Evolutionary conservation across 1,140 invertebrate genomes (phyloP).

Genomic region (Oryctes rhinoceros): DNA sequence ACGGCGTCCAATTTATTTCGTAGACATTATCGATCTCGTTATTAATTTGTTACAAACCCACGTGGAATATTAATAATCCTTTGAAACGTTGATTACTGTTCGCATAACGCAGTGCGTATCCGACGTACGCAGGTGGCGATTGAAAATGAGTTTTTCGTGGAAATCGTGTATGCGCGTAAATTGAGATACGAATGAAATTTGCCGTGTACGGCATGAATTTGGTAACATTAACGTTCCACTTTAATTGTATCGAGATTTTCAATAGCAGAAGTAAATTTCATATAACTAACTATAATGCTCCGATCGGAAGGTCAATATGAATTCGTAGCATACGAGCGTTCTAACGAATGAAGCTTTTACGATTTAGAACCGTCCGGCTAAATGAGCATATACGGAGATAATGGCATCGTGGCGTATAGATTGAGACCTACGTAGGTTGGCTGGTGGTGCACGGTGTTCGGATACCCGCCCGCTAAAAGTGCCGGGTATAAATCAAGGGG

Average conservation of each 20-base stretch:
- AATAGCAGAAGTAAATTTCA: slow-evolving; percentile 43
- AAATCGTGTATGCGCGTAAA: no score
- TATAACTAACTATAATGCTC: slow-evolving; percentile 40
- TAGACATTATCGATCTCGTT: background rate
- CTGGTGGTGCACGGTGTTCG: background rate
- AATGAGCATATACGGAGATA: slow-evolving; percentile 5
- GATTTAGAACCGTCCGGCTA: slow-evolving; percentile 7
- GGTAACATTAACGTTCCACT: no score
- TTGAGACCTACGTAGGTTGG: background rate
- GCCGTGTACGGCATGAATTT: no score
- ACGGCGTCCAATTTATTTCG: background rate
- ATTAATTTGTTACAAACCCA: slow-evolving; percentile 25
- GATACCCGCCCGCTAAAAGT: background rate
- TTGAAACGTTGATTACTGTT: no score
- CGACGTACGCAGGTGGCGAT: no score
- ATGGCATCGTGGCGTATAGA: background rate
- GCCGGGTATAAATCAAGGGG: background rate
- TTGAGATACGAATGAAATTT: no score
- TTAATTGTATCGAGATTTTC: background rate
- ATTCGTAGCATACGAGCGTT: background rate
- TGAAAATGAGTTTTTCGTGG: no score
- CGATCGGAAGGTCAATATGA: background rate
- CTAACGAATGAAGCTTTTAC: slow-evolving; percentile 1
- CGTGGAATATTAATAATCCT: background rate
- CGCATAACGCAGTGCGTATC: no score